These are phyloP conservation scores for Bujurquina vittata DNA, from an alignment of 2,113 vertebrate genomes.

Conservation along the genomic window DNA sequence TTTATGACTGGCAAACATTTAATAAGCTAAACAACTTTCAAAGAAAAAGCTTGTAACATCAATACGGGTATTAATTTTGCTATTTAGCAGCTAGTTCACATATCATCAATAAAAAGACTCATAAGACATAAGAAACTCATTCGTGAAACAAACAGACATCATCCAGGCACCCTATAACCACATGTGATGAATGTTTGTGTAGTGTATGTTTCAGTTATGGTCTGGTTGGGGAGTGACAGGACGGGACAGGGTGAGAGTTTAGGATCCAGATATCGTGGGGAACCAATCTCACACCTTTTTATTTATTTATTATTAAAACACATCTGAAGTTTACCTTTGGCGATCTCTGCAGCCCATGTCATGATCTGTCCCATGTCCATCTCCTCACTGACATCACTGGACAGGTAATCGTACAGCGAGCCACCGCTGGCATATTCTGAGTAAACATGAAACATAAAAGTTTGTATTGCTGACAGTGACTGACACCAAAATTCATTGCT, in stretches of 20 bases:
- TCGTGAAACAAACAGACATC: too few species aligned
- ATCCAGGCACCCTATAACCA: too few species aligned
- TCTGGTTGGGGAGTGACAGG: too few species aligned
- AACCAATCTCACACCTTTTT: too few species aligned
- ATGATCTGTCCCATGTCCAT: conserved; percentile 98
- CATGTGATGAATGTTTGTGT: too few species aligned
- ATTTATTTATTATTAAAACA: not conserved
- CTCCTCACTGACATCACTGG: conserved; percentile 92
- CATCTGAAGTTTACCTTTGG: conserved; percentile 86
- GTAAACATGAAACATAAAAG: conserved; percentile 22
- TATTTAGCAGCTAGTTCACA: too few species aligned
- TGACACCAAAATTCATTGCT: not conserved
- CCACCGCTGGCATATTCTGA: conserved; percentile 94
- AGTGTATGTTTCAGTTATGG: too few species aligned
- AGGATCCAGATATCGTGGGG: too few species aligned
- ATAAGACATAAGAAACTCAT: too few species aligned
- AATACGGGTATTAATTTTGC: not conserved
- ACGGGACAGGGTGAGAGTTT: too few species aligned
- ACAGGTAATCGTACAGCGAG: conserved; percentile 95
- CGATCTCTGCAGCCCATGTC: conserved; percentile 97
- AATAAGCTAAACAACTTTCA: not conserved
- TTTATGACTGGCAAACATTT: not conserved
- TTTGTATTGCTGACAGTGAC: not conserved
- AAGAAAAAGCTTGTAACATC: not conserved
- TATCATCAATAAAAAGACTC: too few species aligned